Conservation (phyloP, 2,888 invertebrate species). For the Rotaria magnacalcarata region DNA sequence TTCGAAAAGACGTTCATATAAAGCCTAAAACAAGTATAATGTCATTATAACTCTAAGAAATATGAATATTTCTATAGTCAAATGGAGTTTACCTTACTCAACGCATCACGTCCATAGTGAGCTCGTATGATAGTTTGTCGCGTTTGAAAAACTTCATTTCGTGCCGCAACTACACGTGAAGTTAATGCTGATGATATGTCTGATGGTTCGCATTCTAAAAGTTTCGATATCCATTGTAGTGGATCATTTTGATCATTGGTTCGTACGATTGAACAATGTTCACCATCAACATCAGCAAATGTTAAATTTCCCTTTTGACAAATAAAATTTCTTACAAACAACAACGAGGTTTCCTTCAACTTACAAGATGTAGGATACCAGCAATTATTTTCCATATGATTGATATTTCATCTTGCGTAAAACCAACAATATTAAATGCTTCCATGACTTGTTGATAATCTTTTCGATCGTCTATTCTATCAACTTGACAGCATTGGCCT, state of each 20-base stretch:
- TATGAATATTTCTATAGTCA: too few relatives aligned
- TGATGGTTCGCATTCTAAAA: conserved; percentile 67
- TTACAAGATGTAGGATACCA: conserved; percentile 80
- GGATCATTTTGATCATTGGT: conserved; percentile 52
- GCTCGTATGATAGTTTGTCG: conserved; percentile 79
- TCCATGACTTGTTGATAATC: conserved; percentile 76
- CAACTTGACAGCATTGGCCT: conserved; percentile 68
- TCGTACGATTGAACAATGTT: conserved; percentile 29
- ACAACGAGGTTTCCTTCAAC: conserved; percentile 49
- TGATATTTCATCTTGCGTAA: conserved; percentile 71
- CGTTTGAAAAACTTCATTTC: conserved; percentile 84
- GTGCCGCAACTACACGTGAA: conserved; percentile 82
- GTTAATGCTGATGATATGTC: conserved; percentile 74
- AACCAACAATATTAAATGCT: conserved; percentile 79
- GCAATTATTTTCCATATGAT: conserved; percentile 85
- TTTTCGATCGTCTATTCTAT: conserved; percentile 68
- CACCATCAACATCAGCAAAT: conserved; percentile 64
- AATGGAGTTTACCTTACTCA: conserved; percentile 69
- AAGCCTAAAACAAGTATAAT: conserved; percentile 65
- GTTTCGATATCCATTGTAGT: conserved; percentile 53
- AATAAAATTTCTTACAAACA: not conserved
- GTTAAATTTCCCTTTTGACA: conserved; percentile 65
- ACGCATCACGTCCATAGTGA: conserved; percentile 79
- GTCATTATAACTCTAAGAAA: too few relatives aligned
- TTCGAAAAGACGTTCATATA: conserved; percentile 86